phyloP scores from a whole-genome alignment of 1,140 invertebrate genomes.

The Akabosia matsudoensis region DNA sequence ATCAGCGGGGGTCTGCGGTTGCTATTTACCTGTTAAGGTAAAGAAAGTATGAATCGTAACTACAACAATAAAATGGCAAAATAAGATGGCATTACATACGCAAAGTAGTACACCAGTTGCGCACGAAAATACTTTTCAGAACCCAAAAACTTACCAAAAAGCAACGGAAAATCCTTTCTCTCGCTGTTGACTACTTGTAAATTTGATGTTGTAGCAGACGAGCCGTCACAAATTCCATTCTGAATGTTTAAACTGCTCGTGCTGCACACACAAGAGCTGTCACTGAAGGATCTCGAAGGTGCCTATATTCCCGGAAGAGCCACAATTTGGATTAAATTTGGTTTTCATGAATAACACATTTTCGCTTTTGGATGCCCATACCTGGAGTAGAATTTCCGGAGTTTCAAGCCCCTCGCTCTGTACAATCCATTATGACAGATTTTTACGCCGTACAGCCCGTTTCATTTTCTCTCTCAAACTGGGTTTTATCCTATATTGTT shows the following conservation, averaged over 20 bases:
- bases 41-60: too few relatives aligned
- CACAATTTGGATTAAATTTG: neutral
- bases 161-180: neutral
- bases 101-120: too few relatives aligned
- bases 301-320: neutral
- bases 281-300: neutral
- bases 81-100: too few relatives aligned
- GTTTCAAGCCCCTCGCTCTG: neutral
- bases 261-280: neutral
- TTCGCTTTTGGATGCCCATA: neutral
- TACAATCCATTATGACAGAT: neutral
- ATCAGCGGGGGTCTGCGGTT: too few relatives aligned
- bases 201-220: neutral
- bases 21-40: too few relatives aligned
- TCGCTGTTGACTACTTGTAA: neutral
- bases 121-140: too few relatives aligned
- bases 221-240: neutral
- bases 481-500: too few relatives aligned
- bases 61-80: too few relatives aligned
- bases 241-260: neutral
- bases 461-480: too few relatives aligned
- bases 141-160: neutral
- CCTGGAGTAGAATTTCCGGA: neutral
- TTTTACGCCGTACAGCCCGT: too few relatives aligned
- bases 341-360: neutral